Base-by-base conservation (phyloP, 2,797 vertebrate genomes). In the Eulemur mongoz region DNA sequence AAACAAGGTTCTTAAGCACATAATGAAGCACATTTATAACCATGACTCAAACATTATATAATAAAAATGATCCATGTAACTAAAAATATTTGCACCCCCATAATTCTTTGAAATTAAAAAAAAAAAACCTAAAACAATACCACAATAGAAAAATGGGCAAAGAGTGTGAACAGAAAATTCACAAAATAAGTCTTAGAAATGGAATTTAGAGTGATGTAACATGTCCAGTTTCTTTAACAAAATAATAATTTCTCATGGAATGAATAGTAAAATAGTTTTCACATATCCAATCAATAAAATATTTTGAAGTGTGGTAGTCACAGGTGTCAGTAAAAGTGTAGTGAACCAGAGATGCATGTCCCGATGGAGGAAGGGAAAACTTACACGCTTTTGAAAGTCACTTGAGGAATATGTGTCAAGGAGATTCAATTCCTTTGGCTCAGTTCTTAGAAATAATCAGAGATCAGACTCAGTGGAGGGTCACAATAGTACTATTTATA, bases 371-470 rank as follows among this genome's bases (percentile, higher is more conserved):
- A 3, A 15, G 8, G 23, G 40, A 54, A 52, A 17, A 52, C 15
- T 27, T 2, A 30, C 3, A 35, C 2, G 4, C 57, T n/a, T 83
- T 25, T 32, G 15, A 32, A 52, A 73, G n/a, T 20, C 63, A 43
- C 3, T 45, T 75, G 11, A 14, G 40, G 38, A 76, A 14, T 65
- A 8, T 4, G n/a, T 70, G 8, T 70, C 38, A 76, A 92, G 17
- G 22, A 81, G 7, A 35, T 73, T 63, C 25, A 86, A 18, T 69
- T 9, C 13, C 79, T 85, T 89, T 50, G 30, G 69, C 30, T 87
- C 27, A 18, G n/a, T 82, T n/a, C 84, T 92, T 85, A 59, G 48
- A 84, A 84, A 84, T 69, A 61, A 70, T 82, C 45, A 35, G 35
- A 65, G 32, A 84, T 54, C 57, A 50, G 35, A 78, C 54, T 2